Conservation (phyloP, 2,797 vertebrate genomes). For the Ibycter americanus region DNA sequence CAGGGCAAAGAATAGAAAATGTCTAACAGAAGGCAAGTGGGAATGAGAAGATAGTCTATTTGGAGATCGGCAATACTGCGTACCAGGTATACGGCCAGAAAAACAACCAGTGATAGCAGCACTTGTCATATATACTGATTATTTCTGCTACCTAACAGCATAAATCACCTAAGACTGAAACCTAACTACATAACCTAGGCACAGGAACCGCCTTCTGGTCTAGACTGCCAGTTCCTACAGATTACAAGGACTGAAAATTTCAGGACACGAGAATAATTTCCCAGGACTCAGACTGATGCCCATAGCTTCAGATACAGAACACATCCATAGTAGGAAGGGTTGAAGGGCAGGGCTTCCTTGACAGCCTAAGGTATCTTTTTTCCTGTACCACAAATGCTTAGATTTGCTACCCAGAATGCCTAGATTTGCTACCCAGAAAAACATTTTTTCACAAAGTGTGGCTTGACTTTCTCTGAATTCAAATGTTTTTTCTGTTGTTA, state of each 20-base stretch:
- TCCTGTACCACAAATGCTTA: neutral
- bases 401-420: neutral
- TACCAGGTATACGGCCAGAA: neutral
- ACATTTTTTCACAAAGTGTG: neutral
- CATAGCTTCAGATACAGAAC: neutral
- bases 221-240: neutral
- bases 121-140: neutral
- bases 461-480: neutral
- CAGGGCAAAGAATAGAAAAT: neutral
- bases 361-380: neutral
- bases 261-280: neutral
- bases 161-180: neutral
- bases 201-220: neutral
- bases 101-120: neutral
- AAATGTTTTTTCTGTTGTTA: neutral
- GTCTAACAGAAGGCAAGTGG: neutral
- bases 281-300: neutral
- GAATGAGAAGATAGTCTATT: neutral
- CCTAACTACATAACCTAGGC: neutral
- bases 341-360: neutral
- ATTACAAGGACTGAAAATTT: neutral
- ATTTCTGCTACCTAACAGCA: neutral
- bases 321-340: neutral
- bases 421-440: neutral
- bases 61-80: neutral